A percentile compares a stretch with the other conserved stretches of the same genome.
These are phyloP conservation scores for Corythoichthys intestinalis DNA, from an alignment of 2,113 vertebrate species.

Conservation along the genomic window DNA sequence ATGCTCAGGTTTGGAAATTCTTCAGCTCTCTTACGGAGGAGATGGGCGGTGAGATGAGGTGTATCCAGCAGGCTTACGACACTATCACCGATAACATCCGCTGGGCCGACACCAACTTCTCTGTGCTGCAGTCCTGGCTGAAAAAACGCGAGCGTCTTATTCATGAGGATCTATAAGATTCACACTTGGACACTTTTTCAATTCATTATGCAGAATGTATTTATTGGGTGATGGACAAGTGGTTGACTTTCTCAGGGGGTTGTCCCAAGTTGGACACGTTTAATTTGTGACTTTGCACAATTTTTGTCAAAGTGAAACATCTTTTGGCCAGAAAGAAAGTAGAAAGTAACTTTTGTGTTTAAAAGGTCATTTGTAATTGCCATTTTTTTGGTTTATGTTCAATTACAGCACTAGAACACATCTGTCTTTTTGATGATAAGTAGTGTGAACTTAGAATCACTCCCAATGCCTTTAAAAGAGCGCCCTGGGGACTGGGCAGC, in stretches of 20 bases:
- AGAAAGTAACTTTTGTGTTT: too few relatives aligned
- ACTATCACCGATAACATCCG: constrained; percentile 84
- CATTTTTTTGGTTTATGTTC: neutral
- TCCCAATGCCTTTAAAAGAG: too few relatives aligned
- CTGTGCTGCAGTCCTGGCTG: constrained; percentile 77
- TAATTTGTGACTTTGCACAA: too few relatives aligned
- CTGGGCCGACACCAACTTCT: constrained; percentile 83
- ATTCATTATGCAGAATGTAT: neutral
- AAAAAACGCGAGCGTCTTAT: constrained; percentile 25
- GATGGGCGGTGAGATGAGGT: constrained; percentile 76
- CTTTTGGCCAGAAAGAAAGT: neutral
- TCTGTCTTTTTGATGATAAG: too few relatives aligned
- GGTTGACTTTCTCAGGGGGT: neutral
- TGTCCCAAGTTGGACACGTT: neutral
- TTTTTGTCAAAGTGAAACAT: neutral
- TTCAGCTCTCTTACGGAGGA: constrained; percentile 79
- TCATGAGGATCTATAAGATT: constrained; percentile 50
- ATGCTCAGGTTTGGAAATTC: constrained; percentile 75
- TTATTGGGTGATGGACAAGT: neutral
- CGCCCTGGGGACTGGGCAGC: too few relatives aligned
- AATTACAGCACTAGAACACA: neutral
- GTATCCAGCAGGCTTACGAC: constrained; percentile 81
- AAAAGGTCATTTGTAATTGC: neutral
- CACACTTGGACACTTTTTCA: neutral
- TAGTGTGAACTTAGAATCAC: too few relatives aligned